phyloP scores from a whole-genome alignment of 2,113 vertebrate genomes.

The Acrocephalus kingi region DNA sequence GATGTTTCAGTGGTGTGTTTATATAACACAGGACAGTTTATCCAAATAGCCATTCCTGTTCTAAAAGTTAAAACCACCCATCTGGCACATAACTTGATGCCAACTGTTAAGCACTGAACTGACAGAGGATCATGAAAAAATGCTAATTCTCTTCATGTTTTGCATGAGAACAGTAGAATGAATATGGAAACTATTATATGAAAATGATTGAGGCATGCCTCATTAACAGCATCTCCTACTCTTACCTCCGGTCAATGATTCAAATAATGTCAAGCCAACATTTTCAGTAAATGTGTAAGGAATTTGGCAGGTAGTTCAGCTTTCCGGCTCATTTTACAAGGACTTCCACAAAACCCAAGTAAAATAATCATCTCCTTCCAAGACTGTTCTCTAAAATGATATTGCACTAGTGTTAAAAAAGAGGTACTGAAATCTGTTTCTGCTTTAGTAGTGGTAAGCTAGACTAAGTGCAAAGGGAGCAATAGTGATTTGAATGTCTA shows the following conservation, averaged over 20 bases:
- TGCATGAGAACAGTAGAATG: background rate
- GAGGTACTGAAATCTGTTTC: background rate
- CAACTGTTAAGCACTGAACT: constrained; percentile 48
- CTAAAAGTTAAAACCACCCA: constrained; percentile 65
- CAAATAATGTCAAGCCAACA: constrained; percentile 26
- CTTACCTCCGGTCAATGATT: constrained; percentile 10
- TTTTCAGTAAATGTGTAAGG: background rate
- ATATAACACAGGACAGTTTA: constrained; percentile 30
- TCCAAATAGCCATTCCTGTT: constrained; percentile 47
- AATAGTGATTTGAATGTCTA: background rate
- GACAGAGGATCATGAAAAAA: constrained; percentile 23
- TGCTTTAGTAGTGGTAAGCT: background rate
- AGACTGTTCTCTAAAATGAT: background rate
- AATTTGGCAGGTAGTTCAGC: background rate
- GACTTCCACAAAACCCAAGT: background rate
- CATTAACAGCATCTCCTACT: background rate
- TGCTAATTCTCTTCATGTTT: constrained; percentile 41
- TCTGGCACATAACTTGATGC: constrained; percentile 55
- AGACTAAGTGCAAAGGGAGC: background rate
- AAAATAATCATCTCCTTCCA: background rate
- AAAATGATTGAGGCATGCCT: constrained; percentile 49
- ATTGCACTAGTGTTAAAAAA: background rate
- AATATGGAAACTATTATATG: constrained; percentile 25
- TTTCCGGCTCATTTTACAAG: background rate
- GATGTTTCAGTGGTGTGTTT: constrained; percentile 28